A percentile compares a stretch with the other conserved stretches of the same genome.
Evolutionary conservation across 2,113 vertebrate species (phyloP).

Genomic region (Passer montanus): DNA sequence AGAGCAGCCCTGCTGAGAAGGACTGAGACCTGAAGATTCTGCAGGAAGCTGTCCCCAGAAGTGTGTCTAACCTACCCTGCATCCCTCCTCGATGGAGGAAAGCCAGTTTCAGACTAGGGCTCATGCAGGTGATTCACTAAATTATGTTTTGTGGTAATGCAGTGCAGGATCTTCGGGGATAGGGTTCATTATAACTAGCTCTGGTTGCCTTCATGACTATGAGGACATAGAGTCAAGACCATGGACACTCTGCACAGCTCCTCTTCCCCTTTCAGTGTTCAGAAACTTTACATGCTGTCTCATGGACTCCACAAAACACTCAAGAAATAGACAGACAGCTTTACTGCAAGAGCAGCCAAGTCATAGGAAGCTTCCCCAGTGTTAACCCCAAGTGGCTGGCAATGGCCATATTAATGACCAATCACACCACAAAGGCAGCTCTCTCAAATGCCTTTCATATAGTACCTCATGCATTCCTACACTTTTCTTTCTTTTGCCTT

Average conservation of each 20-base stretch:
- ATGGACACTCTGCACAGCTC: neutral
- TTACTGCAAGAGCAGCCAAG: neutral
- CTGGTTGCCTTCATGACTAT: neutral
- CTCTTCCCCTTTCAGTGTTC: neutral
- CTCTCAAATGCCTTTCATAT: neutral
- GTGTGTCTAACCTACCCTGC: neutral
- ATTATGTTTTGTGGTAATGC: neutral
- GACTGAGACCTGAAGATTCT: neutral
- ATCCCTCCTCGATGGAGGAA: rapidly evolving
- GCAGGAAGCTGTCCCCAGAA: neutral
- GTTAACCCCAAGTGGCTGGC: neutral
- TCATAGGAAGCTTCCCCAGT: neutral
- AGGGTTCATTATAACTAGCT: neutral
- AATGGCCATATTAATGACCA: neutral
- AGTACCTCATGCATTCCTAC: neutral
- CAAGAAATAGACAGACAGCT: neutral
- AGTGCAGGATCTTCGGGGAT: neutral
- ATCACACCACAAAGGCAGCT: neutral
- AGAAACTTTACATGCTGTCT: neutral
- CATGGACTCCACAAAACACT: neutral
- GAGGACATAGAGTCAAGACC: neutral
- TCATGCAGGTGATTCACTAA: neutral
- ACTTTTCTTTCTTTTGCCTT: neutral
- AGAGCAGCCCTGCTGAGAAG: neutral
- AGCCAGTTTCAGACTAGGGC: neutral